Conservation (phyloP, 2,888 invertebrate species). For the Scrobipalpa costella region DNA sequence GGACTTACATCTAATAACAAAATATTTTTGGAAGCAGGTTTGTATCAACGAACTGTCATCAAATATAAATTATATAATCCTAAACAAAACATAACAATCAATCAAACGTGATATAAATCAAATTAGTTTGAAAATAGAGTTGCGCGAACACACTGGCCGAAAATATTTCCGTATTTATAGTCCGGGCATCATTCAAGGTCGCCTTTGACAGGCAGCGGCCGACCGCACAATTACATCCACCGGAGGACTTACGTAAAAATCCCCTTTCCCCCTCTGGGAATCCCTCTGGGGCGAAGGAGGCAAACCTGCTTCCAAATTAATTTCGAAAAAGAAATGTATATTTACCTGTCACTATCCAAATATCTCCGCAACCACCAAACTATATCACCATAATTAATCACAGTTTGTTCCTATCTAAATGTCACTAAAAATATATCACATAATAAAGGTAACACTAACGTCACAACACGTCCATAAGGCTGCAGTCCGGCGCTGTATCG, state of each 20-base stretch:
- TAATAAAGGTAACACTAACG: constrained; percentile 76
- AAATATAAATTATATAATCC: too few species aligned
- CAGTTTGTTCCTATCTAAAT: constrained; percentile 77
- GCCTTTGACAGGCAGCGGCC: constrained; percentile 65
- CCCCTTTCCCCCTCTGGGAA: constrained; percentile 40
- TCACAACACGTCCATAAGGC: constrained; percentile 81
- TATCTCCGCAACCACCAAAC: constrained; percentile 63
- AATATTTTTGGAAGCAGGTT: constrained; percentile 23
- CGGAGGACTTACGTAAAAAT: constrained; percentile 67
- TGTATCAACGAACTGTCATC: too few species aligned
- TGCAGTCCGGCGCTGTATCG: constrained; percentile 71
- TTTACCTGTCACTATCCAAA: constrained; percentile 72
- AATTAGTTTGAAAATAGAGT: constrained; percentile 54
- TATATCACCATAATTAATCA: constrained; percentile 79
- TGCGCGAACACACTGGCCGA: constrained; percentile 54
- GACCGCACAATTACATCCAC: constrained; percentile 56
- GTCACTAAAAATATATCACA: constrained; percentile 79
- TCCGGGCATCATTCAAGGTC: constrained; percentile 73
- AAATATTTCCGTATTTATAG: constrained; percentile 79
- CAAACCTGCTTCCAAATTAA: constrained; percentile 56
- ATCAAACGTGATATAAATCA: constrained; percentile 49
- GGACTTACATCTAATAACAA: constrained; percentile 26
- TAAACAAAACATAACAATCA: constrained; percentile 40
- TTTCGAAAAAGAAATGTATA: constrained; percentile 51
- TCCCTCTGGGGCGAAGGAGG: too few species aligned